These are phyloP conservation scores for Drosophila quasianomalipes DNA, from an alignment of 2,888 invertebrate species.

Conservation along the genomic window DNA sequence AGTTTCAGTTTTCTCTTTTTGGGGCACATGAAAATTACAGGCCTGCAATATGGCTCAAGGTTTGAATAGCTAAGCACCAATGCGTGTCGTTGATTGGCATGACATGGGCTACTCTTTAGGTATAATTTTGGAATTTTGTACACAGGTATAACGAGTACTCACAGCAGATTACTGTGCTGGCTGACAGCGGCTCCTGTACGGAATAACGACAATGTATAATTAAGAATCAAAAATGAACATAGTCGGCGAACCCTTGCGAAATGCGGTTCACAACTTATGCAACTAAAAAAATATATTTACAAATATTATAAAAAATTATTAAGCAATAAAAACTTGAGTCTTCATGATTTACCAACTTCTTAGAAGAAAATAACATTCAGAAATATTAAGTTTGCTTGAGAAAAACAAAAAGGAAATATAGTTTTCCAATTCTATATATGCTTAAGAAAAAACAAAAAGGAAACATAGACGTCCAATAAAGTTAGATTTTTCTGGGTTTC, in stretches of 20 bases:
- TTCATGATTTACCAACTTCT: not conserved
- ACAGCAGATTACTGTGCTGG: constrained; percentile 13
- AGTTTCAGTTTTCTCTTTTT: constrained; percentile 25
- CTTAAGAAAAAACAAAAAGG: not conserved
- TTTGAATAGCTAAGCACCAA: constrained; percentile 21
- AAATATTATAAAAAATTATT: not conserved
- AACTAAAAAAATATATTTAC: not conserved
- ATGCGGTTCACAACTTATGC: not conserved
- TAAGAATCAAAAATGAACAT: not conserved
- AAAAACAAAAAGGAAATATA: not conserved
- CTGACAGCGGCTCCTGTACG: not conserved
- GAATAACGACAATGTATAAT: not conserved
- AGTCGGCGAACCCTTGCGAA: not conserved
- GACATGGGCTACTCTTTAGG: not conserved
- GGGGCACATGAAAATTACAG: constrained; percentile 41
- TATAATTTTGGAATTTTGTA: constrained; percentile 14
- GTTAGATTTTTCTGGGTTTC: not conserved
- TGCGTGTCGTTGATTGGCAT: constrained; percentile 55
- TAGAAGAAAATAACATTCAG: not conserved
- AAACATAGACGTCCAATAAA: not conserved
- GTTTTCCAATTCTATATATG: not conserved
- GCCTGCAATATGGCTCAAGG: constrained; percentile 42
- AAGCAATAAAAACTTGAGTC: not conserved
- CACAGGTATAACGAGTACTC: not conserved
- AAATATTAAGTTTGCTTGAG: not conserved